Conservation (phyloP, 2,888 invertebrate genomes). For the Physocephala rufipes region DNA sequence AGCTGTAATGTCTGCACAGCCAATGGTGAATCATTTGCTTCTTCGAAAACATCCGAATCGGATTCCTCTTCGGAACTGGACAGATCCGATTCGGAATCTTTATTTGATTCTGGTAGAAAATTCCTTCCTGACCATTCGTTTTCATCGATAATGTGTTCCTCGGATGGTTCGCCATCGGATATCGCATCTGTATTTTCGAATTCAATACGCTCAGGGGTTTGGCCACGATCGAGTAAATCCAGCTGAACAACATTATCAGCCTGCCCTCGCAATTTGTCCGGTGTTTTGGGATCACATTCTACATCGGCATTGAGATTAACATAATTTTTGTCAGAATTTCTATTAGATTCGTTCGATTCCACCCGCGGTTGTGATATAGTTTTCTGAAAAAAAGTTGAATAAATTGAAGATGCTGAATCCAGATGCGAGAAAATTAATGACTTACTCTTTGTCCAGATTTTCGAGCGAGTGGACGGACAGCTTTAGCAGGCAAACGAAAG, state of each 20-base stretch:
- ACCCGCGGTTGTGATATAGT: constrained; percentile 44
- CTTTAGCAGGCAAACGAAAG: constrained; percentile 73
- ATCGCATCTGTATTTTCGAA: constrained; percentile 77
- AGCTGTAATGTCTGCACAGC: constrained; percentile 73
- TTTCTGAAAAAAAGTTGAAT: constrained; percentile 45
- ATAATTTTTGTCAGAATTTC: constrained; percentile 45
- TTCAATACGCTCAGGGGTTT: constrained; percentile 82
- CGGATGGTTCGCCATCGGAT: constrained; percentile 72
- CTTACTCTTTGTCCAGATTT: constrained; percentile 54
- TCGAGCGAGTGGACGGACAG: constrained; percentile 57
- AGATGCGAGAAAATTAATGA: not conserved
- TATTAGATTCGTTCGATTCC: constrained; percentile 35
- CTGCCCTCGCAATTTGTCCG: constrained; percentile 65
- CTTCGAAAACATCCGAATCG: constrained; percentile 75
- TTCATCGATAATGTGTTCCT: constrained; percentile 84
- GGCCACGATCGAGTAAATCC: constrained; percentile 66
- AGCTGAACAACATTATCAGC: constrained; percentile 58
- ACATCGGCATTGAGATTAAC: not conserved
- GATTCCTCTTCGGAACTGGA: constrained; percentile 69
- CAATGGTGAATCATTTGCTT: constrained; percentile 71
- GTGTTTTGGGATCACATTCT: constrained; percentile 61
- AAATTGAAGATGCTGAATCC: not conserved
- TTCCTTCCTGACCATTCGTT: constrained; percentile 96
- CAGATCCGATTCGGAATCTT: constrained; percentile 74
- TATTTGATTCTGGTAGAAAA: constrained; percentile 82